These are phyloP conservation scores for Trichoplusia ni DNA, from an alignment of 1,140 invertebrate species.

Conservation along the genomic window DNA sequence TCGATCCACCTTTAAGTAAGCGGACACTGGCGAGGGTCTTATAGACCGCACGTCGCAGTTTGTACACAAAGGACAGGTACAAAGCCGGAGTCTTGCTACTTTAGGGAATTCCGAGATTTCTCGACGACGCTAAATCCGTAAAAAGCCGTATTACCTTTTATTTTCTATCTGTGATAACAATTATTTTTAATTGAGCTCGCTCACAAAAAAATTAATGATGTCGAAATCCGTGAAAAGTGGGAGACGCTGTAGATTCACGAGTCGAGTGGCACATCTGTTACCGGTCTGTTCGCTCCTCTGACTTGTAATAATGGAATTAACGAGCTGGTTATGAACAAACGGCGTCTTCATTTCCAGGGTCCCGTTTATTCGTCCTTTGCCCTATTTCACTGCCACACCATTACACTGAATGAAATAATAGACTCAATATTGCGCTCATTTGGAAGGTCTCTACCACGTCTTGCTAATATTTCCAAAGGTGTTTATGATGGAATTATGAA, in stretches of 20 bases:
- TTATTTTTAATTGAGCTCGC: slow-evolving; percentile 35
- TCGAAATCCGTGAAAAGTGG: slow-evolving; percentile 56
- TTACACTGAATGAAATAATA: slow-evolving; percentile 76
- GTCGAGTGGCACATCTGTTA: slow-evolving; percentile 75
- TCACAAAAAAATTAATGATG: slow-evolving; percentile 42
- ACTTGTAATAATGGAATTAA: slow-evolving; percentile 80
- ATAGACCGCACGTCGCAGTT: neutral
- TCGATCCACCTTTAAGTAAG: slow-evolving; percentile 17
- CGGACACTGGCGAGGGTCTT: slow-evolving; percentile 8
- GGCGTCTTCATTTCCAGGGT: slow-evolving; percentile 77
- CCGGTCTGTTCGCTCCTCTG: slow-evolving; percentile 68
- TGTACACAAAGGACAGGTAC: slow-evolving; percentile 22
- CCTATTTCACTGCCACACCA: slow-evolving; percentile 76
- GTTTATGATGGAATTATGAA: slow-evolving; percentile 52
- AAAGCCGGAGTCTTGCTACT: slow-evolving; percentile 10
- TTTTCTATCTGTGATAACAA: slow-evolving; percentile 28
- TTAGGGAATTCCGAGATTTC: slow-evolving; percentile 11
- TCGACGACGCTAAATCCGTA: slow-evolving; percentile 3
- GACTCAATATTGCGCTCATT: slow-evolving; percentile 60
- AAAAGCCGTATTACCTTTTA: slow-evolving; percentile 7
- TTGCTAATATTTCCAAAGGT: slow-evolving; percentile 55
- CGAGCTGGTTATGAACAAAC: slow-evolving; percentile 80
- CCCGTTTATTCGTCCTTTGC: slow-evolving; percentile 70
- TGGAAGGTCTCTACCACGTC: slow-evolving; percentile 60
- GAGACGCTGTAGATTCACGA: slow-evolving; percentile 56